Base-by-base conservation (phyloP, 2,113 vertebrate species). In the Pachypanchax playfairii region DNA sequence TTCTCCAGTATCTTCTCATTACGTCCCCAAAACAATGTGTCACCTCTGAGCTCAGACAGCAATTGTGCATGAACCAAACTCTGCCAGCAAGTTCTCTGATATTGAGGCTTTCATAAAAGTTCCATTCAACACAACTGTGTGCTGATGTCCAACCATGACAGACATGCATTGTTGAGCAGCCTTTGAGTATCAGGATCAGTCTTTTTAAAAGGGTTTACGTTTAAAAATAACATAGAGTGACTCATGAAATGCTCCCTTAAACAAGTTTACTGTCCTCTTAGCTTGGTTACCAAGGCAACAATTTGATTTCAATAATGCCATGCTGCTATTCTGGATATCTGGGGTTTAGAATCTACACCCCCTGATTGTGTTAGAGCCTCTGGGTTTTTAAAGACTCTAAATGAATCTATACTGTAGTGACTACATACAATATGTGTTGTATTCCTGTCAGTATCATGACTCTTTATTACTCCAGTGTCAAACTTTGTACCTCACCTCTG, bases 1-100 rank as follows among this genome's bases (percentile, higher is more conserved):
- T 73, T 72, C 62, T 36, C 35, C 31, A 38, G 28, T 21, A 4
- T 41, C 28, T 46, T 50, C 49, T 46, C 55, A 58, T 17, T 33
- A 10, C 5, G n/a, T 29, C 18, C 15, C 14, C 26, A 31, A 36
- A 38, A 36, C 7, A 21, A 24, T 20, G 8, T 8, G 29, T 8
- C 24, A 41, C 35, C 52, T 54, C 51, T 22, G 2, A 50, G 26
- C 49, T 53, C 49, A 49, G 21, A 57, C 57, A 67, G 75, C 73
- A 74, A 26, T 60, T 14, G 33, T 28, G 50, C 57, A 60, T 60
- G 22, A 65, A 44, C 84, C 51, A 43, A 74, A 75, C 69, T 17
- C 61, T 50, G 60, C 85, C 57, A 70, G 81, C 54, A 77, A 2
- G 24, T 88, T 90, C 86, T 70, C 56, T 13, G 18, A 53, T 82